Percentiles rank a stretch among this genome's conserved stretches.
Conservation (phyloP, 2,797 vertebrate species). For the Loris lydekkerianus region DNA sequence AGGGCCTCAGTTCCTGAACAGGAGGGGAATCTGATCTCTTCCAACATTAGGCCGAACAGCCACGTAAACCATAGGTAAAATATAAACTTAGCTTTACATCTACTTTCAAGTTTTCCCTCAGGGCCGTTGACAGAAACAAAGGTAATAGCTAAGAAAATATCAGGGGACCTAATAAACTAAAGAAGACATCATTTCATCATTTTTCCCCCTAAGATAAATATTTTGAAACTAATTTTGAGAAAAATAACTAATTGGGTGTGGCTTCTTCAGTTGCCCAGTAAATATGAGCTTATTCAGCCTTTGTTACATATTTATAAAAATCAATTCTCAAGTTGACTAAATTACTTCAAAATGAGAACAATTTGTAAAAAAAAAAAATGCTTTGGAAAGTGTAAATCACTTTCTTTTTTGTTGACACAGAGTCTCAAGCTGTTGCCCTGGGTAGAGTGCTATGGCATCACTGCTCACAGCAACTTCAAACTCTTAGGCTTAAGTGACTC, state of each 20-base stretch:
- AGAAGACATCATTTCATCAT: neutral
- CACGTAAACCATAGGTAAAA: neutral
- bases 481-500: too few relatives aligned
- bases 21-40: neutral
- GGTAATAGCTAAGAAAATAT: neutral
- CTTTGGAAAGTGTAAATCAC: neutral
- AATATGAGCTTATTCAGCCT: neutral
- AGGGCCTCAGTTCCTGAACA: neutral
- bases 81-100: neutral
- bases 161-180: neutral
- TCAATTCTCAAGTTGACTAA: constrained; percentile 32
- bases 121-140: neutral
- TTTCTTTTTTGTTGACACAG: too few relatives aligned
- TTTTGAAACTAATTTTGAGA: constrained; percentile 22
- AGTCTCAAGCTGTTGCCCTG: too few relatives aligned
- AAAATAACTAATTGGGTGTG: neutral
- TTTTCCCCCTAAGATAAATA: constrained; percentile 1
- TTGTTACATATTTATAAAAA: constrained; percentile 6
- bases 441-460: too few relatives aligned
- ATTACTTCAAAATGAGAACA: constrained; percentile 42
- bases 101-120: neutral
- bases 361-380: neutral
- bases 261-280: neutral
- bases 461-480: too few relatives aligned
- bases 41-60: neutral